These are phyloP conservation scores for Hecatera dysodea DNA, from an alignment of 2,888 invertebrate species.

Conservation along the genomic window DNA sequence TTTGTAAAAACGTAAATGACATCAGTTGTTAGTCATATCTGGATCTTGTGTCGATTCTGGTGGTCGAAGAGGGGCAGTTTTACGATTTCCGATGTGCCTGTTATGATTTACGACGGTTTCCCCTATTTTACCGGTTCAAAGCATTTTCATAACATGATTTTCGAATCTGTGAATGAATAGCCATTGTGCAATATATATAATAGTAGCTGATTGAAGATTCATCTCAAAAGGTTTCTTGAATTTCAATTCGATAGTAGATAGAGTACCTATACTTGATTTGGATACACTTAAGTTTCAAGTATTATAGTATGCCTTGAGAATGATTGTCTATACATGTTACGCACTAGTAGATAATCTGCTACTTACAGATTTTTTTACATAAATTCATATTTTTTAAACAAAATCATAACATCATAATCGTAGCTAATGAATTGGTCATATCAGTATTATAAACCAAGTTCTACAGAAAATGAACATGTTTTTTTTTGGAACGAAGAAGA, in stretches of 20 bases:
- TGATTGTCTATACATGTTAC: not conserved
- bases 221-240: not conserved
- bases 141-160: constrained; percentile 26
- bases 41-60: constrained; percentile 49
- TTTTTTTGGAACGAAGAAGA: too few species aligned
- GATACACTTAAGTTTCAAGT: too few species aligned
- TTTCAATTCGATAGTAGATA: not conserved
- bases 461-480: too few species aligned
- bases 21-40: constrained; percentile 81
- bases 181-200: too few species aligned
- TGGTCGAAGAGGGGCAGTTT: constrained; percentile 23
- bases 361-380: too few species aligned
- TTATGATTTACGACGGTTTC: constrained; percentile 25
- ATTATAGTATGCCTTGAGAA: not conserved
- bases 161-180: constrained; percentile 10
- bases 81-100: constrained; percentile 40
- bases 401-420: too few species aligned
- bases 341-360: too few species aligned
- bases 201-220: not conserved
- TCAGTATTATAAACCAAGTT: too few species aligned
- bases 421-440: too few species aligned
- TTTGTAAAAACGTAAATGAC: constrained; percentile 71
- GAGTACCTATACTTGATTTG: not conserved
- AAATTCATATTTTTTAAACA: too few species aligned
- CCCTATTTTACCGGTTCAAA: constrained; percentile 10